A percentile compares a stretch with the other conserved stretches of the same genome.
phyloP scores from a whole-genome alignment of 2,888 invertebrate genomes.

The Hypomecis punctinalis region DNA sequence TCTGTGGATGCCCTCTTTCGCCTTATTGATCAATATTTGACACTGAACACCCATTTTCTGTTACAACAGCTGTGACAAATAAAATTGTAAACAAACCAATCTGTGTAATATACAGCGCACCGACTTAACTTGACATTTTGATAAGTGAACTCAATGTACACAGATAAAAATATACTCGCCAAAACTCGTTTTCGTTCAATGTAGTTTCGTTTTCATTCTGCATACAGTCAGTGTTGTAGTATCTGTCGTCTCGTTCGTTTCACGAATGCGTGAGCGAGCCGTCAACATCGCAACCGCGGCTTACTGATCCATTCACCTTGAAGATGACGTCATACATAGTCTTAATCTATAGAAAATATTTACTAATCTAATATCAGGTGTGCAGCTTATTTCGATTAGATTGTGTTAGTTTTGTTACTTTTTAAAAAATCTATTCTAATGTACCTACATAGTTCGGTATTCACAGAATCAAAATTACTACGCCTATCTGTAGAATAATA shows the following conservation, averaged over 20 bases:
- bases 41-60: slow-evolving; percentile 38
- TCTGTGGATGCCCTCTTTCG: slow-evolving; percentile 27
- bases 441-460: too few species aligned
- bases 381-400: too few species aligned
- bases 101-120: background rate
- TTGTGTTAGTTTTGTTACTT: too few species aligned
- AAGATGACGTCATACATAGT: background rate
- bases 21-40: slow-evolving; percentile 33
- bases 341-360: slow-evolving; percentile 1
- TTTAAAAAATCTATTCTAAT: too few species aligned
- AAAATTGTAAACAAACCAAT: slow-evolving; percentile 7
- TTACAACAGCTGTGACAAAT: background rate
- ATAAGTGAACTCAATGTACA: background rate
- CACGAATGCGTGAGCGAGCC: slow-evolving; percentile 10
- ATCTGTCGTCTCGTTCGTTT: slow-evolving; percentile 6
- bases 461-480: too few species aligned
- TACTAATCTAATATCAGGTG: too few species aligned
- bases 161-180: background rate
- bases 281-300: background rate
- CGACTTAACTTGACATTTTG: background rate
- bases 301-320: slow-evolving; percentile 17
- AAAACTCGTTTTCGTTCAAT: slow-evolving; percentile 4
- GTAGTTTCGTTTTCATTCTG: slow-evolving; percentile 4
- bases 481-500: too few species aligned
- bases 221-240: background rate